Evolutionary conservation across 2,888 invertebrate genomes (phyloP).

Genomic region (Drosophila paracracens): DNA sequence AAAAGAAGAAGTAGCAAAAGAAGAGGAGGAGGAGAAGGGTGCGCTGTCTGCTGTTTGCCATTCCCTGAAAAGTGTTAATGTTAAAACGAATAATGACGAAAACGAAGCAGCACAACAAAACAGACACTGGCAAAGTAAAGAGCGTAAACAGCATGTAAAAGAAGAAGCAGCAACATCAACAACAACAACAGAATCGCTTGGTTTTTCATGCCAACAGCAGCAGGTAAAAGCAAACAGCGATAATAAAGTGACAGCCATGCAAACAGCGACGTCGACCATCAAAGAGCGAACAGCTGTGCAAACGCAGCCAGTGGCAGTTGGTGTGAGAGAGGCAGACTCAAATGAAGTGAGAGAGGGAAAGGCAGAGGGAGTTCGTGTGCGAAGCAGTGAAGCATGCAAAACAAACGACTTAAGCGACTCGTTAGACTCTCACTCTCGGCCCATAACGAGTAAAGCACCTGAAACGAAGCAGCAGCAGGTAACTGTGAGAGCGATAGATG

Average conservation of each 20-base stretch:
- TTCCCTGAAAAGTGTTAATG: conserved; percentile 68
- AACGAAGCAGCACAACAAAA: conserved; percentile 58
- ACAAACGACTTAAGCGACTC: conserved; percentile 67
- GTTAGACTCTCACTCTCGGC: conserved; percentile 60
- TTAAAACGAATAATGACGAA: conserved; percentile 71
- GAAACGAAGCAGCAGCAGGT: conserved; percentile 55
- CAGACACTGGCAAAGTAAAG: conserved; percentile 38
- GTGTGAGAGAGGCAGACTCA: conserved; percentile 1
- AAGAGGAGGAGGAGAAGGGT: background rate
- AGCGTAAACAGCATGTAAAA: conserved; percentile 55
- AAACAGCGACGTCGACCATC: conserved; percentile 37
- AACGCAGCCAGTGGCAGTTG: conserved; percentile 37
- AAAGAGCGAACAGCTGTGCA: conserved; percentile 72
- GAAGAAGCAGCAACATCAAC: conserved; percentile 18
- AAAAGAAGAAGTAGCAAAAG: background rate
- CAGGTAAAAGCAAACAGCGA: conserved; percentile 73
- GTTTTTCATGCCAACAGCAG: conserved; percentile 55
- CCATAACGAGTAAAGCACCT: conserved; percentile 73
- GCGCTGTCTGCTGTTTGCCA: conserved; percentile 27
- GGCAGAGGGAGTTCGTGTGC: conserved; percentile 17
- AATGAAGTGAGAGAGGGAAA: background rate
- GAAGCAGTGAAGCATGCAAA: conserved; percentile 75
- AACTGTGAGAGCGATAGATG: conserved; percentile 44
- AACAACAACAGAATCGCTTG: conserved; percentile 47
- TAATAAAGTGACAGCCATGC: conserved; percentile 60